phyloP scores from a whole-genome alignment of 37 sponge, comb jelly and placozoan genomes.

The Geodia barretti region DNA sequence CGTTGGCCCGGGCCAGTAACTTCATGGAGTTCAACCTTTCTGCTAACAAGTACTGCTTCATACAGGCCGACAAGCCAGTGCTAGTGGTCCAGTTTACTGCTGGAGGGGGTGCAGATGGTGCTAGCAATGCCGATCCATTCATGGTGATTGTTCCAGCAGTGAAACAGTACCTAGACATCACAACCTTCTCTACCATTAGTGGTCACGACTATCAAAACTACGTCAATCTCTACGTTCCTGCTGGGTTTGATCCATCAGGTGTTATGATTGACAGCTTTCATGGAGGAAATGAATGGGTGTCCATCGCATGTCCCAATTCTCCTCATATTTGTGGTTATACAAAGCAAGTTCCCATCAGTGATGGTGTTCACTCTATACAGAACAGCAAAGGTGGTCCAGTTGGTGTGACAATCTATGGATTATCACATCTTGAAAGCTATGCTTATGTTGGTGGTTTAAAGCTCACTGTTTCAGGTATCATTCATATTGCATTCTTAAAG shows the following conservation, averaged over 20 bases:
- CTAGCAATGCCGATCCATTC: slow-evolving; percentile 19
- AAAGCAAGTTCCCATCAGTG: background rate
- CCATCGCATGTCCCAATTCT: background rate
- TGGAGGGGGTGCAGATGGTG: background rate
- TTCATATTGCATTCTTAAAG: too few species aligned
- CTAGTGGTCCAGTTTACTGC: slow-evolving; percentile 24
- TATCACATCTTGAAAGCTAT: slow-evolving; percentile 18
- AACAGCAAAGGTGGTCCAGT: slow-evolving; percentile 1
- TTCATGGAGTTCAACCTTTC: background rate
- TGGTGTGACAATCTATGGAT: slow-evolving; percentile 36
- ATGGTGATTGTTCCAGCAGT: slow-evolving; percentile 29
- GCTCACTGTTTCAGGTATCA: slow-evolving; percentile 5
- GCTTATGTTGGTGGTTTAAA: slow-evolving; percentile 40
- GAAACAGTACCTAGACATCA: slow-evolving; percentile 17
- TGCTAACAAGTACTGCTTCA: background rate
- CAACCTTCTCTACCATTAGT: background rate
- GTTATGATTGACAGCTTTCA: background rate
- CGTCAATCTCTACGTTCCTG: slow-evolving; percentile 23
- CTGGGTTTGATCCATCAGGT: background rate
- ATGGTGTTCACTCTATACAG: background rate
- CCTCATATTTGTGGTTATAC: slow-evolving; percentile 4
- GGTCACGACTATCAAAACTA: slow-evolving; percentile 5
- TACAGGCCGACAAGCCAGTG: slow-evolving; percentile 2
- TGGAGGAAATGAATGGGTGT: background rate
- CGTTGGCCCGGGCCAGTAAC: background rate